Percentiles rank a stretch among this genome's conserved stretches.
Evolutionary conservation across 2,113 vertebrate species (phyloP).

Genomic region (Microtus richardsoni): DNA sequence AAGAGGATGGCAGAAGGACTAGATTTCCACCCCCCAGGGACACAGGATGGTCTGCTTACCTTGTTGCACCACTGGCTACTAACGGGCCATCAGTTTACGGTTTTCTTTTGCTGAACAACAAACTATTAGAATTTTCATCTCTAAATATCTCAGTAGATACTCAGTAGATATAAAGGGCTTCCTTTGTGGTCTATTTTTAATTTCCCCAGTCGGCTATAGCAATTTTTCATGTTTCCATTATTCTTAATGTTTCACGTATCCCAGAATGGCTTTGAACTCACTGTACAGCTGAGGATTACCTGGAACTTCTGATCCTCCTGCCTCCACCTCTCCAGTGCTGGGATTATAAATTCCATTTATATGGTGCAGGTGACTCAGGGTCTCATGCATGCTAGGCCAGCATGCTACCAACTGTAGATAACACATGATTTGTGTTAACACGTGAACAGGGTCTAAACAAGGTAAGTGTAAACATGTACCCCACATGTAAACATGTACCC

Average conservation of each 20-base stretch:
- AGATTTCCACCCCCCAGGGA: not conserved
- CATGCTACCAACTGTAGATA: not conserved
- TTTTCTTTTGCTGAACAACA: constrained; percentile 18
- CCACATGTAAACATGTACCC: not conserved
- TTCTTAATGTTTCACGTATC: not conserved
- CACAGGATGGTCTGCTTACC: constrained; percentile 13
- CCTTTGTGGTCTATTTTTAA: not conserved
- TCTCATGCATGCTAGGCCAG: not conserved
- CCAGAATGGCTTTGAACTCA: not conserved
- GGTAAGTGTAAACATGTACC: not conserved
- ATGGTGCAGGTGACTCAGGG: not conserved
- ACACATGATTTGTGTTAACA: not conserved
- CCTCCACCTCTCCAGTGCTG: not conserved
- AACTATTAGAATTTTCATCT: constrained; percentile 27
- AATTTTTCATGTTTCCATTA: not conserved
- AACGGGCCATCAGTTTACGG: not conserved
- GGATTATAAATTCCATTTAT: not conserved
- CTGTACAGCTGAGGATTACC: not conserved
- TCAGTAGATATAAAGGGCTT: not conserved
- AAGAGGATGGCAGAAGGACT: not conserved
- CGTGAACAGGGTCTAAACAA: not conserved
- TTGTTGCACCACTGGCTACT: not conserved
- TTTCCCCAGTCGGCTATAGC: not conserved
- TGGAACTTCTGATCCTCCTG: not conserved
- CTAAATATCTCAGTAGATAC: not conserved